Percentiles rank a stretch among this genome's conserved stretches.
These are phyloP conservation scores for Plagodis pulveraria DNA, from an alignment of 2,888 invertebrate species.

Conservation along the genomic window DNA sequence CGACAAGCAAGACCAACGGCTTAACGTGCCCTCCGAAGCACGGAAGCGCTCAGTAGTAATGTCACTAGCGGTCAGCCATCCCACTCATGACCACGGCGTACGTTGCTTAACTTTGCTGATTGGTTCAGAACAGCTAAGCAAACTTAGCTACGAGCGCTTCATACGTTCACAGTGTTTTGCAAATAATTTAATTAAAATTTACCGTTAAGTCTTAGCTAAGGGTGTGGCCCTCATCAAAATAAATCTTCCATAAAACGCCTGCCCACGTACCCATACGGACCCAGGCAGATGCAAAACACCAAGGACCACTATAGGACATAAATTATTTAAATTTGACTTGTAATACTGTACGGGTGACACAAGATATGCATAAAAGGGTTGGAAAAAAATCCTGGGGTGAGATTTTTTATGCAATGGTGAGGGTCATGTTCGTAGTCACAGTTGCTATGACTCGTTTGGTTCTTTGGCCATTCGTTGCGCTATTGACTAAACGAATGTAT, in stretches of 20 bases:
- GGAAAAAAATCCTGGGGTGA: constrained; percentile 70
- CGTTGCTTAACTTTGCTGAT: too few species aligned
- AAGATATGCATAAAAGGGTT: constrained; percentile 84
- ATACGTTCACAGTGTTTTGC: too few species aligned
- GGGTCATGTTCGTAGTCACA: constrained; percentile 50
- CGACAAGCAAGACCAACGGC: too few species aligned
- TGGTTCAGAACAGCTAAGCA: too few species aligned
- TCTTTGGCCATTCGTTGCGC: constrained; percentile 69
- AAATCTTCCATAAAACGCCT: constrained; percentile 42
- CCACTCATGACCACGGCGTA: too few species aligned
- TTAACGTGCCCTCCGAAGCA: too few species aligned
- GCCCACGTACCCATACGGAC: constrained; percentile 49
- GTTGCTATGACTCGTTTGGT: constrained; percentile 42
- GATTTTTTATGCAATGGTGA: constrained; percentile 65
- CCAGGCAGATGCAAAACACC: constrained; percentile 72
- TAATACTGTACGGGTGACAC: constrained; percentile 77
- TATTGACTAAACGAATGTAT: constrained; percentile 60
- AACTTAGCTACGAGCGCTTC: too few species aligned
- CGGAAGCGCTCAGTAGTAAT: too few species aligned
- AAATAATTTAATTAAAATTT: not conserved
- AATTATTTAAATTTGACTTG: constrained; percentile 84
- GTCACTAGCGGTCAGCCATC: too few species aligned
- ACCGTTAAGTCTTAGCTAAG: constrained; percentile 7
- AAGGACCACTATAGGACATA: constrained; percentile 68
- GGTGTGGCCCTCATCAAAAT: constrained; percentile 25